A percentile compares a stretch with the other conserved stretches of the same genome.
Conservation (phyloP, 2,113 vertebrate genomes). For the Cyanistes caeruleus region DNA sequence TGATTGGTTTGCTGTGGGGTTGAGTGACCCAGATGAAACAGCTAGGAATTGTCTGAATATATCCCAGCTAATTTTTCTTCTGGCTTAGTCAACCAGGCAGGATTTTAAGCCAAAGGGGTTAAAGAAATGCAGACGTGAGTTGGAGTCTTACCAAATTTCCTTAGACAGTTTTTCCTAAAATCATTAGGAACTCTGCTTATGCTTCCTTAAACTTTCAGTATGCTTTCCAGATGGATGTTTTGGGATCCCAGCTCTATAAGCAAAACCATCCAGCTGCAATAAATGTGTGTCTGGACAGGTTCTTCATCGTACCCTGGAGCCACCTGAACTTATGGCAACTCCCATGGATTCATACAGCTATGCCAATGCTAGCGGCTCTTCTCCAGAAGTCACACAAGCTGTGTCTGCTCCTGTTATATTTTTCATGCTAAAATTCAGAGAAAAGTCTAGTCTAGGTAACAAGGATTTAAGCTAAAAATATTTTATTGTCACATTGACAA, state of each 20-base stretch:
- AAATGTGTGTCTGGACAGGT: slow-evolving; percentile 44
- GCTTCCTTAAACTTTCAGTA: slow-evolving; percentile 5
- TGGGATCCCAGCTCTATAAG: slow-evolving; percentile 32
- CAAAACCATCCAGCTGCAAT: slow-evolving; percentile 16
- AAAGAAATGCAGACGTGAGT: not conserved
- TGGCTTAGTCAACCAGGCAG: not conserved
- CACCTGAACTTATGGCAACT: not conserved
- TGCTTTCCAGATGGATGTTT: slow-evolving; percentile 51
- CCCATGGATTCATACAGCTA: not conserved
- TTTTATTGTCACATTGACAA: not conserved
- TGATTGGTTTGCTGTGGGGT: not conserved
- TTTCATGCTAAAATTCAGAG: not conserved
- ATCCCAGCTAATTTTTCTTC: not conserved
- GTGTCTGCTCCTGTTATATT: not conserved
- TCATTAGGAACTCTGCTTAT: not conserved
- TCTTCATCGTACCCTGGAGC: not conserved
- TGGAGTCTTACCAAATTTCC: slow-evolving; percentile 24
- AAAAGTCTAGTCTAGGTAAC: not conserved
- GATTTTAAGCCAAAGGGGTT: slow-evolving; percentile 10
- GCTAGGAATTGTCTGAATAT: not conserved
- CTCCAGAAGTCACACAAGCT: not conserved
- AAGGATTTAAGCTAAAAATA: not conserved
- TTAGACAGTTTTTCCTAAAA: slow-evolving; percentile 18
- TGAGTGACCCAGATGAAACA: not conserved
- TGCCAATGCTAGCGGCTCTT: not conserved